Evolutionary conservation across 2,113 vertebrate genomes (phyloP).

Genomic region (Genyomyrus donnyi): DNA sequence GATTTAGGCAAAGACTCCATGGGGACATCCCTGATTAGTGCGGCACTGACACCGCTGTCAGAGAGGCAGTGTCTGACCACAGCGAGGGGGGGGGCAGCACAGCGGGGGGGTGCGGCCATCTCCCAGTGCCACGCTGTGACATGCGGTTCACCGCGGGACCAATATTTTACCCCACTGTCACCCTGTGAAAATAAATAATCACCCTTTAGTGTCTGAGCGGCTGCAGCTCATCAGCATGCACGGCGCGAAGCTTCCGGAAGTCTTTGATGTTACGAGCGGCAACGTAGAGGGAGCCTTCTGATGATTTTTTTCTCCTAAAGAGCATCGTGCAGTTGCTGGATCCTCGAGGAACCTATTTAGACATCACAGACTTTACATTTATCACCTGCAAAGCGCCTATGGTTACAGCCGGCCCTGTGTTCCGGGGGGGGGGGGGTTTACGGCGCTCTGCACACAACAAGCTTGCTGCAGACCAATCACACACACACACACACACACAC

Average conservation of each 20-base stretch:
- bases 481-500: neutral
- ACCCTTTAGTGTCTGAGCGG: neutral
- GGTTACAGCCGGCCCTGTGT: neutral
- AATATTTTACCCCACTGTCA: neutral
- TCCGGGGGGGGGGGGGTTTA: neutral
- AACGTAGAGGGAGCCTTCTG: neutral
- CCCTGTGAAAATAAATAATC: neutral
- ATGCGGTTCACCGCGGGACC: neutral
- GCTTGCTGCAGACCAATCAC: neutral
- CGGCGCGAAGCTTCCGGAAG: neutral
- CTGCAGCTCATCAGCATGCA: neutral
- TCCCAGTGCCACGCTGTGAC: neutral
- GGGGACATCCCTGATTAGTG: neutral
- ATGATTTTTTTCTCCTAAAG: neutral
- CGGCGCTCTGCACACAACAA: neutral
- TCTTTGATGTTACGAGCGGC: neutral
- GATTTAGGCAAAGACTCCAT: neutral
- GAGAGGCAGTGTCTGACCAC: neutral
- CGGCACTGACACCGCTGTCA: neutral
- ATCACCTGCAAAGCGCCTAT: neutral
- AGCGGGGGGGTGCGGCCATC: neutral
- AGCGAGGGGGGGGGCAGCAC: neutral
- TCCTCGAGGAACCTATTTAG: neutral
- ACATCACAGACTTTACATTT: conserved; percentile 2
- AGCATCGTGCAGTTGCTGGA: neutral